Percentiles rank a stretch among this genome's conserved stretches.
phyloP scores from a whole-genome alignment of 2,113 vertebrate genomes.

The crab-eating macaque (Macaca fascicularis) region DNA sequence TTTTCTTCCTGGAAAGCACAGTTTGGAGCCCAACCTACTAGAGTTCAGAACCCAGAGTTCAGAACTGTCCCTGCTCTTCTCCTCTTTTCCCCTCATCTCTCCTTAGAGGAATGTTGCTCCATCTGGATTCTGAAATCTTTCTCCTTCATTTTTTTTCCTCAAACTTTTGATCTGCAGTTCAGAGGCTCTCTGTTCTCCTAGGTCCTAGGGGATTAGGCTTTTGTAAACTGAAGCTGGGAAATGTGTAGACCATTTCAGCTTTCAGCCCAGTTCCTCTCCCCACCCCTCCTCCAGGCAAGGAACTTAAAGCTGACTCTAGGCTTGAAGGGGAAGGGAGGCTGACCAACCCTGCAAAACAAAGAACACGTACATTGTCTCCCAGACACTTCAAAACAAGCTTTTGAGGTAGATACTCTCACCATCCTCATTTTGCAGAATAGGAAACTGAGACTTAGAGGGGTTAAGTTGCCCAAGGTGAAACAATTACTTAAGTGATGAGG shows the following conservation, averaged over 20 bases:
- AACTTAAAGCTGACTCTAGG: background rate
- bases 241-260: background rate
- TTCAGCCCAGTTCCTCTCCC: background rate
- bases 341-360: background rate
- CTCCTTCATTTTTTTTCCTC: background rate
- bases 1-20: background rate
- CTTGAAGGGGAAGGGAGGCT: background rate
- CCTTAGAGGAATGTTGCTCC: background rate
- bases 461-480: background rate
- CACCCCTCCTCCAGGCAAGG: background rate
- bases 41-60: background rate
- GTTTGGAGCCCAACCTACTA: background rate
- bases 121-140: constrained; percentile 7
- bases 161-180: background rate
- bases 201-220: background rate
- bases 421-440: background rate
- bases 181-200: background rate
- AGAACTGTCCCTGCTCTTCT: background rate
- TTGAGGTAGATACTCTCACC: background rate
- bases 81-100: background rate
- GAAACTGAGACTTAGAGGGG: constrained; percentile 1
- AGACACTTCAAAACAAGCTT: background rate
- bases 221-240: background rate
- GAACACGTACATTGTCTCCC: background rate
- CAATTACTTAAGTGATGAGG: background rate